Percentiles rank a stretch among this genome's conserved stretches.
Conservation (phyloP, 2,888 invertebrate species). For the Ditula angustiorana region DNA sequence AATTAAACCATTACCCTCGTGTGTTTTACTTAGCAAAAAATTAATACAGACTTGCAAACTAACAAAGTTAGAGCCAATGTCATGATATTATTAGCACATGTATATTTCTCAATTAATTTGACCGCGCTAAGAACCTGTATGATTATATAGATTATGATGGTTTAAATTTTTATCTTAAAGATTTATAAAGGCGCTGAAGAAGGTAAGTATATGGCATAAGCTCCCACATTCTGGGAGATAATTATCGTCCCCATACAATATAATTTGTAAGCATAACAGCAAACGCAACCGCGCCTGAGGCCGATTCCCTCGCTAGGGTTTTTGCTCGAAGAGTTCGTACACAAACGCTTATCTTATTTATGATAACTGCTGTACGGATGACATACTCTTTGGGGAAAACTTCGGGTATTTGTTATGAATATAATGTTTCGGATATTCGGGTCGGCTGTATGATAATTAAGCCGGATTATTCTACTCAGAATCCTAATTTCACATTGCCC, state of each 20-base stretch:
- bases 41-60: too few relatives aligned
- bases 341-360: constrained; percentile 72
- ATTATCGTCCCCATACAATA: constrained; percentile 41
- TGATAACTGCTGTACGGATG: constrained; percentile 62
- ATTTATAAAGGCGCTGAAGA: not conserved
- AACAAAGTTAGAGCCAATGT: too few relatives aligned
- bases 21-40: constrained; percentile 24
- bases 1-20: constrained; percentile 48
- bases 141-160: not conserved
- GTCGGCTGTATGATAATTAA: constrained; percentile 34
- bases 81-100: too few relatives aligned
- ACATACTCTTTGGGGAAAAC: constrained; percentile 61
- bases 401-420: constrained; percentile 48
- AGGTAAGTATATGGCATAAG: constrained; percentile 6
- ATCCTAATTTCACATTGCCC: constrained; percentile 10
- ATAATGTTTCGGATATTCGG: constrained; percentile 34
- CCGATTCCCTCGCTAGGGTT: constrained; percentile 58
- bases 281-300: constrained; percentile 66
- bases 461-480: constrained; percentile 27
- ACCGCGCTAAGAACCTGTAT: not conserved
- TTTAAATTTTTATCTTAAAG: constrained; percentile 5
- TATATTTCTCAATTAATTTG: too few relatives aligned
- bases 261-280: constrained; percentile 48
- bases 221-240: constrained; percentile 28
- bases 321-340: constrained; percentile 63